Conservation (phyloP, 1,140 invertebrate genomes). For the Diabrotica undecimpunctata region DNA sequence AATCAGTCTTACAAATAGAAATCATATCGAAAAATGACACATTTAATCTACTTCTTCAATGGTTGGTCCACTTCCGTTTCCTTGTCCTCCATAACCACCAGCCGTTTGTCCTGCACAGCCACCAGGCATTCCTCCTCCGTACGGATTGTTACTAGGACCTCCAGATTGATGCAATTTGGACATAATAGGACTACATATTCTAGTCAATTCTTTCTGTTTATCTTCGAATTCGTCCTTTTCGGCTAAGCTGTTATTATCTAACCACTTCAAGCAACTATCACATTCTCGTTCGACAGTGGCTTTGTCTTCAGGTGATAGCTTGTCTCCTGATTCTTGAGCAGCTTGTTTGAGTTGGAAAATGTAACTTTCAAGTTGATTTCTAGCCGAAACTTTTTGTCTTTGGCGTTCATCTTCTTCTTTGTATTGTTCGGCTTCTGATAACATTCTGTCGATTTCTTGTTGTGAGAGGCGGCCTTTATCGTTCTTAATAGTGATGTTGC, state of each 20-base stretch:
- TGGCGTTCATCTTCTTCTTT: conserved; percentile 67
- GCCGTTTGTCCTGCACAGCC: conserved; percentile 46
- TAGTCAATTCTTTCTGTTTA: conserved; percentile 45
- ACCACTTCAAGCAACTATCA: conserved; percentile 52
- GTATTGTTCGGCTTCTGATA: conserved; percentile 63
- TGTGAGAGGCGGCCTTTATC: conserved; percentile 77
- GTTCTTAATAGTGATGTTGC: conserved; percentile 79
- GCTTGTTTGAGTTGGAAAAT: conserved; percentile 66
- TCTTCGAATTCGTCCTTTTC: conserved; percentile 40
- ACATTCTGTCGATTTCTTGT: conserved; percentile 81
- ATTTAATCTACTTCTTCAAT: conserved; percentile 71
- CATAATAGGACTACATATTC: conserved; percentile 49
- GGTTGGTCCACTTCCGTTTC: conserved; percentile 50
- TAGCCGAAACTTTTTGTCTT: conserved; percentile 57
- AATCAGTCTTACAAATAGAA: no score
- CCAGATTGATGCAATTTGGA: conserved; percentile 47
- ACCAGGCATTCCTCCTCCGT: conserved; percentile 45
- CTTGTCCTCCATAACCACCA: conserved; percentile 31
- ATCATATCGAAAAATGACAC: not conserved
- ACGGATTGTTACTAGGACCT: conserved; percentile 53
- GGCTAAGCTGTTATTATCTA: conserved; percentile 54
- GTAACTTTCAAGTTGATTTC: conserved; percentile 66
- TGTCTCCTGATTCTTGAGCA: conserved; percentile 51
- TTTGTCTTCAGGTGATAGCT: conserved; percentile 46
- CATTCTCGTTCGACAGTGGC: conserved; percentile 46